Conservation (phyloP, 2,113 vertebrate species). For the Megalops atlanticus region DNA sequence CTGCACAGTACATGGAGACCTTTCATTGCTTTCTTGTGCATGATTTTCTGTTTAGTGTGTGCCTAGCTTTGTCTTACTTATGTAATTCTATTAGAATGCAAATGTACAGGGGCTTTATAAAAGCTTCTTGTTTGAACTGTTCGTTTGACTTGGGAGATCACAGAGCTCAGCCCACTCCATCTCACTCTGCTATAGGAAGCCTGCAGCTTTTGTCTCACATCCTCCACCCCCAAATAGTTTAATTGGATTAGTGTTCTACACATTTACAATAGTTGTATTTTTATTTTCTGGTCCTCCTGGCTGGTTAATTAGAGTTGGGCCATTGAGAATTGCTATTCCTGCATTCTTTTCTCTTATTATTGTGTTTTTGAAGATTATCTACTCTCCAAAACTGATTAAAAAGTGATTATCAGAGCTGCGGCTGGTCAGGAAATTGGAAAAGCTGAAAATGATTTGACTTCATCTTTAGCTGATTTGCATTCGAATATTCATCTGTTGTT, state of each 20-base stretch:
- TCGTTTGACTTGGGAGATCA: conserved; percentile 13
- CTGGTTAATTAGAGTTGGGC: conserved; percentile 30
- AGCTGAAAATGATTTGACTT: conserved; percentile 24
- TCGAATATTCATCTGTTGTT: conserved; percentile 10
- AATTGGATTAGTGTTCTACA: conserved; percentile 34
- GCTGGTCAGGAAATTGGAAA: conserved; percentile 25
- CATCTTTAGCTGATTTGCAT: background rate
- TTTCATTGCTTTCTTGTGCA: background rate
- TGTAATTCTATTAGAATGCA: conserved; percentile 6
- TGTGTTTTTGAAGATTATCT: conserved; percentile 31
- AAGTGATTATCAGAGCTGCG: conserved; percentile 31
- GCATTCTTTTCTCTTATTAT: conserved; percentile 23
- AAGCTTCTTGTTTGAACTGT: conserved; percentile 14
- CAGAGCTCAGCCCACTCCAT: background rate
- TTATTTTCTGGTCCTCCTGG: conserved; percentile 24
- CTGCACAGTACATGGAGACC: background rate
- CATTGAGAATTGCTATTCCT: conserved; percentile 18
- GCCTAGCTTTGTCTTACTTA: conserved; percentile 1
- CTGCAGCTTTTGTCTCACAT: background rate
- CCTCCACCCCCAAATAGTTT: background rate
- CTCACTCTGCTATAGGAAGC: conserved; percentile 2
- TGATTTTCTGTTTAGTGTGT: background rate
- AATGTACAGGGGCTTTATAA: conserved; percentile 18
- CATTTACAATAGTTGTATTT: conserved; percentile 28
- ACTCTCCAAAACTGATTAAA: conserved; percentile 34